Percentiles rank a stretch among this genome's conserved stretches.
Evolutionary conservation across 2,113 vertebrate species (phyloP).

Genomic region (Rostratula benghalensis): DNA sequence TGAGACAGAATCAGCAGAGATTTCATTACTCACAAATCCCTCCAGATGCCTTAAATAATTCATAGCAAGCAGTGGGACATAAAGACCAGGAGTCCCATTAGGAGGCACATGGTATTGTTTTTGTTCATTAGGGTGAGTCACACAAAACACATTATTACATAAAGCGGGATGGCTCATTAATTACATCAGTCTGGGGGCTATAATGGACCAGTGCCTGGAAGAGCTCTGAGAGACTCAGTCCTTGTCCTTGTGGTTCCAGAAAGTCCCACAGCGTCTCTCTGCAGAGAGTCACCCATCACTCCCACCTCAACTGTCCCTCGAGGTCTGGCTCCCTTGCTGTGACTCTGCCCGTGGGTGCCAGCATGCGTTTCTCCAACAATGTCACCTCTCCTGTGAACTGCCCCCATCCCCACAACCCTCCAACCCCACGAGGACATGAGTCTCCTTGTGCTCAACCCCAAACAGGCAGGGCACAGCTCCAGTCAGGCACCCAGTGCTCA

Average conservation of each 20-base stretch:
- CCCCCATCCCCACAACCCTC: too few relatives aligned
- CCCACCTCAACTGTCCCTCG: not conserved
- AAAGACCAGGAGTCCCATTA: constrained; percentile 31
- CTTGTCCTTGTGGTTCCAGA: not conserved
- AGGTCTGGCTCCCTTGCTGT: not conserved
- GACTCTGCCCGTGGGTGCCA: not conserved
- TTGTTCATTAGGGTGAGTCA: constrained; percentile 52
- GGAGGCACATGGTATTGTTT: not conserved
- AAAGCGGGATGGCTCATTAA: constrained; percentile 27
- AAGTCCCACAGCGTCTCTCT: not conserved
- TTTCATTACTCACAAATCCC: constrained; percentile 48
- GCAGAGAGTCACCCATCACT: not conserved
- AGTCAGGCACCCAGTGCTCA: not conserved
- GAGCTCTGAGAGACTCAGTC: not conserved
- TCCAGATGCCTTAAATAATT: constrained; percentile 63
- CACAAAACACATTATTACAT: constrained; percentile 1
- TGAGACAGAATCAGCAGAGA: constrained; percentile 35
- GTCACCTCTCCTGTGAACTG: not conserved
- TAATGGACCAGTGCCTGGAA: not conserved
- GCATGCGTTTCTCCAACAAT: not conserved
- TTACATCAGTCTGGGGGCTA: constrained; percentile 36
- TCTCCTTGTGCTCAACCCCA: accelerated
- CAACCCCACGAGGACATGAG: accelerated
- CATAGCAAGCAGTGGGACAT: constrained; percentile 4
- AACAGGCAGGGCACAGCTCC: not conserved